Evolutionary conservation across 1,140 invertebrate species (phyloP), one percentile per base, ranked within the genome.

Genomic region (Sminthurides bifidus): DNA sequence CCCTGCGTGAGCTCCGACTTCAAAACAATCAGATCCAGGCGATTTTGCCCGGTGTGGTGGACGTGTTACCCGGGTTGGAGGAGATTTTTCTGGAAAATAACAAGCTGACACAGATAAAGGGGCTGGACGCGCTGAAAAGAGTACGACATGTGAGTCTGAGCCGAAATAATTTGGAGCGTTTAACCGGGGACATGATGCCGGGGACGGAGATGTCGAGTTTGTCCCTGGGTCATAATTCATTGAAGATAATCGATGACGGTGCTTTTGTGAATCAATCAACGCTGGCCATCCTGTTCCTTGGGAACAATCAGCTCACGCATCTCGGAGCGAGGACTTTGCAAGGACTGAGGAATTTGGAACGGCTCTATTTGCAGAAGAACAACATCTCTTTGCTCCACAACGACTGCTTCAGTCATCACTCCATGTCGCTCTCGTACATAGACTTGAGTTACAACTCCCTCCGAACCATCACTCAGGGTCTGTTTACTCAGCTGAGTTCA

Each of bases 21-120:
- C 86, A 92, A 65, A 85, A 88, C 50, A 93, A 93, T 75, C 78
- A 79, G 63, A 76, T 92, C 50, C 75, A 72, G 44, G 76, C 78
- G 43, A 82, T 93, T 56, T 77, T 79, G 23, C 77, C 81, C 43
- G 83, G 83, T 1, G 81, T 90, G 2, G 89, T 93, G 63, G 81
- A 84, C 52, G 81, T 85, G 0, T 68, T 92, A 21, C 82, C 86
- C 0, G 77, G 80, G 12, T 72, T 92, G 1, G 74, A 87, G 61
- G 88, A 92, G 69, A 71, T 93, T 21, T 85, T 91, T 72, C 73
- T 93, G 23, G 85, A 92, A 67, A 86, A 89, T 69, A 93, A 93
- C 72, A 69, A 77, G 5, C 87, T 93, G 55, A 78, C 80, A 30
- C 77, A 76, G 15, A 86, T 93, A 58, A 86, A 88, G 41, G 82